Evolutionary conservation across 1,140 invertebrate genomes (phyloP), one percentile per base, ranked within the genome.

Genomic region (Drosophila busckii): DNA sequence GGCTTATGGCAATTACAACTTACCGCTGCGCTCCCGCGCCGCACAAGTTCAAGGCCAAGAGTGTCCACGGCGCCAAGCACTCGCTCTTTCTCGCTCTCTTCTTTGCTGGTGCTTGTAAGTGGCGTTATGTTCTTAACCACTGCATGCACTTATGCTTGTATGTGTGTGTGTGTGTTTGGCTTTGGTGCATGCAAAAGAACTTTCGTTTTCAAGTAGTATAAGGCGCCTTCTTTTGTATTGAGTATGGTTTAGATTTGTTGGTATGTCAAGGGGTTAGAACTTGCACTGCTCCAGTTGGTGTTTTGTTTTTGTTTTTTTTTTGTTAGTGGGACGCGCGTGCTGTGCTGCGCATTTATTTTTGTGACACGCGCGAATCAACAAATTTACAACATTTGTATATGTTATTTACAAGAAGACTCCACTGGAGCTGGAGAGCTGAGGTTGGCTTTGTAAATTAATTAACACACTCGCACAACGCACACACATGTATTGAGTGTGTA

Each of bases 31-130:
- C 59, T 55, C 53, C 59, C 45, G 54, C 54, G 54, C 65, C 69
- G 60, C 55, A 67, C 65, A 80, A 80, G 75, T 80, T 80, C 75
- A 80, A 80, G 75, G 75, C 76, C 75, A 80, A 80, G n/a, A n/a
- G 69, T 76, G 65, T 52, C 52, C 58, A 66, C 71, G 70, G 55
- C 41, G 23, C 46, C 46, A 29, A n/a, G n/a, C n/a, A 31, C 59
- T 50, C 58, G 37, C 44, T 44, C 22, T 29, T 26, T 44, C 23
- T 32, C 20, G 17, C 48, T 41, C 28, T 22, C 7, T 50, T 38
- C 29, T 17, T 13, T 28, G 6, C 19, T 12, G 28, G 3, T 25
- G 22, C 10, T 4, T 12, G 29, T 17, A 31, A 22, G 26, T 38
- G 20, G 45, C 10, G 23, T 28, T 10, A 32, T 22, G 20, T 28